These are phyloP conservation scores for Dicyrtomina minuta DNA, from an alignment of 2,888 invertebrate species.

Conservation along the genomic window DNA sequence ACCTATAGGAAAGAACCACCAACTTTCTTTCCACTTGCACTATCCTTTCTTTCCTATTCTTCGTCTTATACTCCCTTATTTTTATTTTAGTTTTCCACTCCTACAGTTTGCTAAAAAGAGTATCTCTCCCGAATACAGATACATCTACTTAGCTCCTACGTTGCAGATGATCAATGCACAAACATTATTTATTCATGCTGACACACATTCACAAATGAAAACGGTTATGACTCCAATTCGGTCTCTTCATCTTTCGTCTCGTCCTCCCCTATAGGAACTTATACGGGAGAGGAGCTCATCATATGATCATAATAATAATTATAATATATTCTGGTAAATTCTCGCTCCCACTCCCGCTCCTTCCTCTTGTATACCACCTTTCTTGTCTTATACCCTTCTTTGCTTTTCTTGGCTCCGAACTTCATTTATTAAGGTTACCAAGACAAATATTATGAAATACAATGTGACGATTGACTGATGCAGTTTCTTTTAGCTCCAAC, in stretches of 20 bases:
- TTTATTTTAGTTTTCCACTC: neutral
- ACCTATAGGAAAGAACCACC: no score
- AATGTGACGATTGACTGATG: neutral
- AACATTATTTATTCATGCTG: slow-evolving; percentile 19
- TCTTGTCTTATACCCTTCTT: no score
- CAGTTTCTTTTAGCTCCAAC: neutral
- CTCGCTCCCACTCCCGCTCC: no score
- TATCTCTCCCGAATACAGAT: neutral
- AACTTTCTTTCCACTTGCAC: no score
- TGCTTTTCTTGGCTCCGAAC: slow-evolving; percentile 9
- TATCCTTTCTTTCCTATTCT: no score
- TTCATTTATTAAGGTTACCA: neutral
- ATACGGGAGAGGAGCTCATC: neutral
- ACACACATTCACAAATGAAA: slow-evolving; percentile 16
- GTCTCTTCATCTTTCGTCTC: neutral
- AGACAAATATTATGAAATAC: neutral
- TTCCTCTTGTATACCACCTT: no score
- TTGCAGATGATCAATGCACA: slow-evolving; percentile 11
- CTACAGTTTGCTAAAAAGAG: neutral
- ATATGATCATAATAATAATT: neutral
- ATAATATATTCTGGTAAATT: no score
- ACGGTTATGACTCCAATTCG: slow-evolving; percentile 1
- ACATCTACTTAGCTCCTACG: no score
- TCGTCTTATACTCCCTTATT: neutral
- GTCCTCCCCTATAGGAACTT: neutral